These are phyloP conservation scores for Gavialis gangeticus DNA, from an alignment of 2,113 vertebrate genomes.

Conservation along the genomic window DNA sequence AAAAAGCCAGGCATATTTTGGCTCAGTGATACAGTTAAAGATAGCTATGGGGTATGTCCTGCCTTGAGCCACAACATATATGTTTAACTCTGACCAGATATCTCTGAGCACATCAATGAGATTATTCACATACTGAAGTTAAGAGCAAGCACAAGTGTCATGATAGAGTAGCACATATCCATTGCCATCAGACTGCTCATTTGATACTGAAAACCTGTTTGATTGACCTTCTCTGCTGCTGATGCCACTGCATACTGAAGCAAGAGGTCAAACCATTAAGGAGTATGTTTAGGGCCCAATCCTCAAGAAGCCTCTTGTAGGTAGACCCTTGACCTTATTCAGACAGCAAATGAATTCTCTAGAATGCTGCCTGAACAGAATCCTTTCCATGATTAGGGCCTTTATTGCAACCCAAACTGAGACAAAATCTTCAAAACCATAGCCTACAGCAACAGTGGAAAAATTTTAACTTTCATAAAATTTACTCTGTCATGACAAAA, in stretches of 20 bases:
- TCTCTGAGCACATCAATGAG: conserved; percentile 8
- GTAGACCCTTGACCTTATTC: neutral
- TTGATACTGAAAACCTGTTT: conserved; percentile 58
- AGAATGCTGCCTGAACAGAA: neutral
- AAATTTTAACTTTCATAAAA: neutral
- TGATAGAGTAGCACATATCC: conserved; percentile 6
- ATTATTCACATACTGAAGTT: conserved; percentile 37
- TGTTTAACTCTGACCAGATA: conserved; percentile 20
- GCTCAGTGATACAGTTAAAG: conserved; percentile 19
- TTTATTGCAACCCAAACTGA: neutral
- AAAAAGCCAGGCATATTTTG: neutral
- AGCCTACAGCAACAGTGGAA: neutral
- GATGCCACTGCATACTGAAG: neutral
- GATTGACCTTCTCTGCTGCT: conserved; percentile 35
- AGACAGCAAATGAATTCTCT: neutral
- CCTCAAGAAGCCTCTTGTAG: neutral
- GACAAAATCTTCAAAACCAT: neutral
- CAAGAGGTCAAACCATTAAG: neutral
- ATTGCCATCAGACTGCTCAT: conserved; percentile 8
- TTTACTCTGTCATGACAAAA: neutral
- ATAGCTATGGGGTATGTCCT: conserved; percentile 2
- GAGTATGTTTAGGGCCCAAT: neutral
- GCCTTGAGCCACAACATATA: conserved; percentile 40
- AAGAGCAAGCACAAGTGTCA: conserved; percentile 29
- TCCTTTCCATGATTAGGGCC: neutral